phyloP scores from a whole-genome alignment of 2,797 vertebrate genomes.

The Myiothlypis coronata region DNA sequence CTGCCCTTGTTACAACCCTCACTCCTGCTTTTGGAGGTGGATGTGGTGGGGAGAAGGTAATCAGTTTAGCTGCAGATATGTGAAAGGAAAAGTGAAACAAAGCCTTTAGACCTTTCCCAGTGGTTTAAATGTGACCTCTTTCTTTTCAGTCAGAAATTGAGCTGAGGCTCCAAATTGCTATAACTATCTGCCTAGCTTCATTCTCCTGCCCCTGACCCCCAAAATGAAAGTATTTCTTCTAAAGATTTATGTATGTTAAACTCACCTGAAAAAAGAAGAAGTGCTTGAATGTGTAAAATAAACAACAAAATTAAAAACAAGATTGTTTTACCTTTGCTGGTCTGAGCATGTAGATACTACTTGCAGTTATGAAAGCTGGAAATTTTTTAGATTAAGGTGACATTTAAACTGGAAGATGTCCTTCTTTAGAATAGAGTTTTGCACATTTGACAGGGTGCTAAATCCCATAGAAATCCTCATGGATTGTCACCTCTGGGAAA shows the following conservation, averaged over 20 bases:
- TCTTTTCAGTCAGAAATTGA: not conserved
- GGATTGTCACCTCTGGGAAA: not conserved
- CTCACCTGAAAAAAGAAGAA: not conserved
- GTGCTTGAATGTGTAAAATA: not conserved
- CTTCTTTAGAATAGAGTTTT: not conserved
- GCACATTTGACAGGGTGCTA: not conserved
- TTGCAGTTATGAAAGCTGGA: not conserved
- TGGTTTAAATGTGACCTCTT: not conserved
- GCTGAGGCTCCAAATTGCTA: not conserved
- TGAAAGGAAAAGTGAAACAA: not conserved
- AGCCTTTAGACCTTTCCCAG: not conserved
- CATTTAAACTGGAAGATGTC: not conserved
- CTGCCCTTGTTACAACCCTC: not conserved
- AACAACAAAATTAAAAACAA: not conserved
- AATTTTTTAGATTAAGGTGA: not conserved
- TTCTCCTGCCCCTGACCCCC: not conserved
- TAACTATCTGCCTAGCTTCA: not conserved
- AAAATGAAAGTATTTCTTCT: not conserved
- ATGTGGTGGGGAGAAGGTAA: not conserved
- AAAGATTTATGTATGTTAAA: not conserved
- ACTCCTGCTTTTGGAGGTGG: not conserved
- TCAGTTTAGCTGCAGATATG: not conserved
- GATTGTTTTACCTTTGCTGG: rapidly evolving
- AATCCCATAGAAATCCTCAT: not conserved
- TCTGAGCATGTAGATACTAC: not conserved